A percentile compares a stretch with the other conserved stretches of the same genome.
These are phyloP conservation scores for Otocyon megalotis DNA, from an alignment of 2,113 vertebrate species.

Conservation along the genomic window DNA sequence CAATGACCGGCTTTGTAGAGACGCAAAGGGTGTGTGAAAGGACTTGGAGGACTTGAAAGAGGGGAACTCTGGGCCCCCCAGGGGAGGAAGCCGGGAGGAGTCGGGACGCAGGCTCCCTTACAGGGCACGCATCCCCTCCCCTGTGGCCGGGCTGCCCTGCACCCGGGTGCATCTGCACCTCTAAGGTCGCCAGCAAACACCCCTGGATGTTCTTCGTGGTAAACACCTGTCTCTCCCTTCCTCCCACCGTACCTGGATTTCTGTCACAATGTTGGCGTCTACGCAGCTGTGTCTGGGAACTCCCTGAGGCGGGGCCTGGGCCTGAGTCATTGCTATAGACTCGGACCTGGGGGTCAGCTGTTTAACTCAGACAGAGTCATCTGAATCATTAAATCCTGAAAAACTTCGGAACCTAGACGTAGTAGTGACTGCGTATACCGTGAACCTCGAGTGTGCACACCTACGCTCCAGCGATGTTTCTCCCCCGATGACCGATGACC, in stretches of 20 bases:
- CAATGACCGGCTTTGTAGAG: not conserved
- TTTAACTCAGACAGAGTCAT: not conserved
- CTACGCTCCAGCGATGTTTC: not conserved
- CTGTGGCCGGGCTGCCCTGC: too few relatives aligned
- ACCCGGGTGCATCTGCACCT: not conserved
- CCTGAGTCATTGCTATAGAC: not conserved
- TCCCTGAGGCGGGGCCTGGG: not conserved
- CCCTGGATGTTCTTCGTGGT: not conserved
- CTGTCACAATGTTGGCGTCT: not conserved
- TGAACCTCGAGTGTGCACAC: not conserved
- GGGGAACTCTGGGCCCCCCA: not conserved
- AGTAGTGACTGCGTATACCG: not conserved
- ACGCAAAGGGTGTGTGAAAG: not conserved
- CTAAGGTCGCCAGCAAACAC: not conserved
- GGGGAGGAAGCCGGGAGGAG: not conserved
- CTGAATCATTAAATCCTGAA: conserved; percentile 12
- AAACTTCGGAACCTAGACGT: not conserved
- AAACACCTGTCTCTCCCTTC: not conserved
- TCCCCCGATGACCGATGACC: not conserved
- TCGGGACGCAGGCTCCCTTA: not conserved
- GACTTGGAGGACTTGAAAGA: not conserved
- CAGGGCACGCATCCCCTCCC: not conserved
- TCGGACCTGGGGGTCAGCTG: not conserved
- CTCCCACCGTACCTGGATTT: not conserved
- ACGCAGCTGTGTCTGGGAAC: not conserved